Percentiles rank a stretch among this genome's conserved stretches.
Conservation (phyloP, 2,888 invertebrate genomes). For the Chrysolina haemoptera region DNA sequence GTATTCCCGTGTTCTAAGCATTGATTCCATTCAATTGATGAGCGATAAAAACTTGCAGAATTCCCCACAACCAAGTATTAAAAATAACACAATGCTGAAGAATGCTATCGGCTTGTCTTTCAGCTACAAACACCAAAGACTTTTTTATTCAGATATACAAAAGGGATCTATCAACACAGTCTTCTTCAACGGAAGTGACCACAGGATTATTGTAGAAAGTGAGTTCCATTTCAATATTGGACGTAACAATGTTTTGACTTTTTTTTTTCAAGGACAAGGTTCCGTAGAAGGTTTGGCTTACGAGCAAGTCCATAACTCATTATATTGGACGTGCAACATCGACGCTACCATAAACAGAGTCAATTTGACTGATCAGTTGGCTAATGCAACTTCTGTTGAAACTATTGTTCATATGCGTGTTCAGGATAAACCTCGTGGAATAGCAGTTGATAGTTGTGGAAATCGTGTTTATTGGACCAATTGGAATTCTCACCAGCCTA, state of each 20-base stretch:
- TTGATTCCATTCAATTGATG: constrained; percentile 87
- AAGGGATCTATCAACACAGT: constrained; percentile 87
- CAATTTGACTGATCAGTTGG: constrained; percentile 69
- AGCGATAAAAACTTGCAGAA: constrained; percentile 81
- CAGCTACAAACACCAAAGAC: constrained; percentile 78
- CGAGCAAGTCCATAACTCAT: constrained; percentile 77
- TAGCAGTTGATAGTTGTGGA: constrained; percentile 87
- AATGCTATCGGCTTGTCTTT: constrained; percentile 91
- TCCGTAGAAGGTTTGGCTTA: constrained; percentile 91
- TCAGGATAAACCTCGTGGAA: constrained; percentile 87
- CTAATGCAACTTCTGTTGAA: constrained; percentile 68
- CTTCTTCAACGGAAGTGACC: constrained; percentile 84
- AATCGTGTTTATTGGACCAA: constrained; percentile 90
- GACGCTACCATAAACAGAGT: constrained; percentile 81
- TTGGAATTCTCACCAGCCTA: constrained; percentile 87
- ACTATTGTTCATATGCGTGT: constrained; percentile 77
- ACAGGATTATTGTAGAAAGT: constrained; percentile 80
- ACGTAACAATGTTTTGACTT: too few species aligned
- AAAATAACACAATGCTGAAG: constrained; percentile 81
- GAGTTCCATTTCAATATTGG: constrained; percentile 60
- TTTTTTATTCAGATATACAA: constrained; percentile 93
- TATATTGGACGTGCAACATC: constrained; percentile 91
- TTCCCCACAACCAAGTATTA: constrained; percentile 83
- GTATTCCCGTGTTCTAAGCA: constrained; percentile 85
- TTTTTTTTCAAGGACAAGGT: constrained; percentile 76